Conservation (phyloP, 2,797 vertebrate species). For the Columba guinea region DNA sequence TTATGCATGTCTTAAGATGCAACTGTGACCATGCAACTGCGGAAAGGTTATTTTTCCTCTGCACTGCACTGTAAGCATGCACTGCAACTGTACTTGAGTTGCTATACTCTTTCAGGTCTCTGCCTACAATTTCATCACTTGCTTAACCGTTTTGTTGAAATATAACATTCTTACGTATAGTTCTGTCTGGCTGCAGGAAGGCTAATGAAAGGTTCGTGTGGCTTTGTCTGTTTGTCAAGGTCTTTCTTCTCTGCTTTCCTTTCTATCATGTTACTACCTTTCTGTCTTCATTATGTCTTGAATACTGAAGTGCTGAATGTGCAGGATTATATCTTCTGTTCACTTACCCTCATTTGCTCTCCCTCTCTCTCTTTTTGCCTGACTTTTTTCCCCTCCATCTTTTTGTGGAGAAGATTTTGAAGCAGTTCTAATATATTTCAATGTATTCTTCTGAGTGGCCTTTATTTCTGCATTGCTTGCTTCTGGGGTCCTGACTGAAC, state of each 20-base stretch:
- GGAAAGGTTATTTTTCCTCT: not conserved
- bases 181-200: not conserved
- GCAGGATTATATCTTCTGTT: not conserved
- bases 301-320: not conserved
- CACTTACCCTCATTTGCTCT: not conserved
- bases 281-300: not conserved
- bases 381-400: not conserved
- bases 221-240: not conserved
- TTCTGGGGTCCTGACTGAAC: not conserved
- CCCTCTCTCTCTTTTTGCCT: not conserved
- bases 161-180: not conserved
- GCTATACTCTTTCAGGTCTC: not conserved
- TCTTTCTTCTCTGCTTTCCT: not conserved
- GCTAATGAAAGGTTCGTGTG: not conserved
- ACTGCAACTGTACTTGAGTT: not conserved
- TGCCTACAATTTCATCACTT: not conserved
- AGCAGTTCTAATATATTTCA: not conserved
- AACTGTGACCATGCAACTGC: not conserved
- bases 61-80: not conserved
- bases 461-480: constrained; percentile 30
- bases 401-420: not conserved
- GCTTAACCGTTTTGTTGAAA: not conserved
- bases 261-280: not conserved
- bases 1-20: not conserved
- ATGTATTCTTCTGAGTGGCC: not conserved